Evolutionary conservation across 2,113 vertebrate genomes (phyloP).

Genomic region (Myrmophylax atrothorax): DNA sequence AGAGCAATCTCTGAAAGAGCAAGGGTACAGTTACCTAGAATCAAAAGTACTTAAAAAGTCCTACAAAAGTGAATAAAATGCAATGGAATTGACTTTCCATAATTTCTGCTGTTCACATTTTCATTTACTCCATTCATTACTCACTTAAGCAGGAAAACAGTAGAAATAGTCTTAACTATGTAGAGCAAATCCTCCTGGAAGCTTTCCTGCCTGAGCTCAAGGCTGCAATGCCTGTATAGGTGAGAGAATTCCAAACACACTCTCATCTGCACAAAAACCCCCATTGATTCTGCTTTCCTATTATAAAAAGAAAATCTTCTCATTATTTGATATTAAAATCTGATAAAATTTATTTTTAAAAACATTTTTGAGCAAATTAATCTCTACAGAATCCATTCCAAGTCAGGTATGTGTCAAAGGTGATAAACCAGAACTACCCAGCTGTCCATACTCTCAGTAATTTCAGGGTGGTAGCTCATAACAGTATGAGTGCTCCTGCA

Average conservation of each 20-base stretch:
- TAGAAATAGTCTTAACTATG: background rate
- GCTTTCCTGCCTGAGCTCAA: background rate
- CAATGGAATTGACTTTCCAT: background rate
- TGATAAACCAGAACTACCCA: background rate
- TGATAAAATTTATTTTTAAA: background rate
- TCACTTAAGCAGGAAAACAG: background rate
- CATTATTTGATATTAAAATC: background rate
- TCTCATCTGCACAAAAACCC: background rate
- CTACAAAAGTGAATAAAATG: background rate
- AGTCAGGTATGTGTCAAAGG: background rate
- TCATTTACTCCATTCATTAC: background rate
- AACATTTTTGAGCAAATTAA: background rate
- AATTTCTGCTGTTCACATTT: background rate
- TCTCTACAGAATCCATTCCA: background rate
- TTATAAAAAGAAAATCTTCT: background rate
- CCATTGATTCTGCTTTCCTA: background rate
- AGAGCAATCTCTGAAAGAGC: background rate
- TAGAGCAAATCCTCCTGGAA: background rate
- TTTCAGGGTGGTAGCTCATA: background rate
- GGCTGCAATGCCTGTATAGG: background rate
- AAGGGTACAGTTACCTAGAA: background rate
- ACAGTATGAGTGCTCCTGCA: background rate
- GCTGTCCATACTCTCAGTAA: background rate
- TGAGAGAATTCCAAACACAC: background rate
- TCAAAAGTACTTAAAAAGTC: background rate